Percentiles rank a stretch among this genome's conserved stretches.
Conservation (phyloP, 2,797 vertebrate genomes). For the Steatocranus sp. region DNA sequence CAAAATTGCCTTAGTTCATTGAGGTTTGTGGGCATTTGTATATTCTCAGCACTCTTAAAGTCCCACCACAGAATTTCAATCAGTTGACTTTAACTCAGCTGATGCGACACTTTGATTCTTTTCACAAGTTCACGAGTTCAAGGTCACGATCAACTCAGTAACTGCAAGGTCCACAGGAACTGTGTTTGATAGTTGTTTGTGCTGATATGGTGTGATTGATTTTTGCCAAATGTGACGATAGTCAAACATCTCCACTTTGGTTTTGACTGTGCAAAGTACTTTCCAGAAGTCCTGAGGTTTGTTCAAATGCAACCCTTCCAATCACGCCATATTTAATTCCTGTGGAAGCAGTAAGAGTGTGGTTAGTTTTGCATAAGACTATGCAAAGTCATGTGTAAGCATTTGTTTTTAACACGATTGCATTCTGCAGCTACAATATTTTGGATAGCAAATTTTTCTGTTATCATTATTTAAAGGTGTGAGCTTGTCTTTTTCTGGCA, state of each 20-base stretch:
- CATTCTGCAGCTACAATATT: neutral
- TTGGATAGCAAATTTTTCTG: neutral
- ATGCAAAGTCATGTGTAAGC: neutral
- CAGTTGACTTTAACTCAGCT: neutral
- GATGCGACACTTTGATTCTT: neutral
- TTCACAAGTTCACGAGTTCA: neutral
- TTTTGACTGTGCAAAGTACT: neutral
- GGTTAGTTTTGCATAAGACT: neutral
- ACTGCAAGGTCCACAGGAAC: fast-evolving
- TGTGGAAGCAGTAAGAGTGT: neutral
- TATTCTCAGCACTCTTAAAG: neutral
- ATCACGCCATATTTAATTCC: neutral
- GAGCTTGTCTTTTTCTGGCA: neutral
- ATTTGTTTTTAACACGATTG: neutral
- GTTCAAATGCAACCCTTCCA: neutral
- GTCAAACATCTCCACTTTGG: neutral
- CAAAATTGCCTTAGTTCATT: neutral
- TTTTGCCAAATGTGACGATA: neutral
- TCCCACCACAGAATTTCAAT: neutral
- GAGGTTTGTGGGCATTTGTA: neutral
- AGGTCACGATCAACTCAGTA: neutral
- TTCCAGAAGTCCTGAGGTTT: neutral
- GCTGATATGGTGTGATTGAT: neutral
- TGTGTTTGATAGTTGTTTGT: neutral
- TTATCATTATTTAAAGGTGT: neutral